Base-by-base conservation (phyloP, 2,888 invertebrate genomes). In the Athripsodes cinereus region DNA sequence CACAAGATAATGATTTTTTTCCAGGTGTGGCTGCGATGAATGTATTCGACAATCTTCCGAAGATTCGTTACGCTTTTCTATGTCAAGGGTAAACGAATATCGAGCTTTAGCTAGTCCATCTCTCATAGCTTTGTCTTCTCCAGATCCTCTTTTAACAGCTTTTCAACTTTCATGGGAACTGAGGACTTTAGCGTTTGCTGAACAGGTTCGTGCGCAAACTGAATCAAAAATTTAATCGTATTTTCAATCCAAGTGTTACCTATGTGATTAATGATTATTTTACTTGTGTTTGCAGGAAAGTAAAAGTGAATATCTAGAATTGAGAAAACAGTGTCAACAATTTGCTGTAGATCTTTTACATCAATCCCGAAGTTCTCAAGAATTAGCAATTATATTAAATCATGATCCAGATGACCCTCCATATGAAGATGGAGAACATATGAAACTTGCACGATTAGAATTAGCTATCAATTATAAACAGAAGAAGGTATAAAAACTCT, bases 151-250 rank as follows among this genome's bases (percentile, higher is more conserved):
- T 55, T 78, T 96, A 64, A 96, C 96, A 0, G 92, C 97, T 16
- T 97, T 97, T 71, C 90, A 96, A 71, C 77, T 97, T 50, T 94
- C 95, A 57, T 96, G 95, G 93, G 97, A 98, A 68, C 77, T 98
- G 22, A 81, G 92, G 64, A 87, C 90, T 67, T 80, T 98, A 64
- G 92, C 93, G 2, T 87, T 90, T 67, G 86, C 96, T 54, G 98
- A 95, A 72, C 92, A 92, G 70, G 79, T 47, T 26, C 26, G 26
- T 26, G n/a, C n/a, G n/a, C n/a, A n/a, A n/a, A n/a, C n/a, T n/a
- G n/a, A n/a, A n/a, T n/a, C n/a, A n/a, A n/a, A n/a, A n/a, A n/a
- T n/a, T n/a, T n/a, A n/a, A n/a, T n/a, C n/a, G n/a, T n/a, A n/a
- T n/a, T n/a, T n/a, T n/a, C n/a, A n/a, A n/a, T n/a, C n/a, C n/a